phyloP scores from a whole-genome alignment of 2,888 invertebrate species.

The Epistrophe eligans region DNA sequence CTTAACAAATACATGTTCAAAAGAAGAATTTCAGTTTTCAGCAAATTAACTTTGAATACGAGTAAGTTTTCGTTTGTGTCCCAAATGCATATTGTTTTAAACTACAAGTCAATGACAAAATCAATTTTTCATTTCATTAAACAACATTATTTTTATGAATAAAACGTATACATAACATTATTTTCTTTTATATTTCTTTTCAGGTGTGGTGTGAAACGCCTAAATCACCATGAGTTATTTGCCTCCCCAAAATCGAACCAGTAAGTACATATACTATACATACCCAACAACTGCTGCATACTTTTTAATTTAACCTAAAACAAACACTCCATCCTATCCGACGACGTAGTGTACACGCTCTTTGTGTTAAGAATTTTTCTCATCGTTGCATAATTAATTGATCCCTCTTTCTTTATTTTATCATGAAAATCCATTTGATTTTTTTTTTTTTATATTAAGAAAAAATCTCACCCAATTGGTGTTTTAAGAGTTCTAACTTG shows the following conservation, averaged over 20 bases:
- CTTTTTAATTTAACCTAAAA: slow-evolving; percentile 58
- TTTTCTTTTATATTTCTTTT: slow-evolving; percentile 81
- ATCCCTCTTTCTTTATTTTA: slow-evolving; percentile 64
- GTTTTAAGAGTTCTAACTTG: slow-evolving; percentile 56
- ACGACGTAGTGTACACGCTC: slow-evolving; percentile 47
- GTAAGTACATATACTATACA: slow-evolving; percentile 87
- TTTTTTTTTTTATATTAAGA: slow-evolving; percentile 12
- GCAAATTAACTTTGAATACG: too few species aligned
- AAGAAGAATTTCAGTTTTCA: neutral
- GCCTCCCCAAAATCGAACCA: slow-evolving; percentile 92
- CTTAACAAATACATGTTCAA: neutral
- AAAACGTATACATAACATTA: slow-evolving; percentile 1
- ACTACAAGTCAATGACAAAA: slow-evolving; percentile 8
- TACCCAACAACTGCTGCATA: slow-evolving; percentile 14
- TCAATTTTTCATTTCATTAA: slow-evolving; percentile 25
- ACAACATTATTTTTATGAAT: slow-evolving; percentile 8
- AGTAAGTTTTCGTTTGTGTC: neutral
- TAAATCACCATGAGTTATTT: slow-evolving; percentile 93
- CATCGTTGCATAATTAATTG: slow-evolving; percentile 76
- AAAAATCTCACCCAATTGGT: slow-evolving; percentile 57
- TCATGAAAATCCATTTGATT: slow-evolving; percentile 50
- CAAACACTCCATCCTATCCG: slow-evolving; percentile 56
- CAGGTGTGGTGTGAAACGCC: slow-evolving; percentile 88
- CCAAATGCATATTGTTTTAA: neutral
- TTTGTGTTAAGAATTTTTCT: slow-evolving; percentile 68